A percentile compares a stretch with the other conserved stretches of the same genome.
Conservation (phyloP, 35 echinoderm and acorn worm genomes). For the Holothuria glaberrima region DNA sequence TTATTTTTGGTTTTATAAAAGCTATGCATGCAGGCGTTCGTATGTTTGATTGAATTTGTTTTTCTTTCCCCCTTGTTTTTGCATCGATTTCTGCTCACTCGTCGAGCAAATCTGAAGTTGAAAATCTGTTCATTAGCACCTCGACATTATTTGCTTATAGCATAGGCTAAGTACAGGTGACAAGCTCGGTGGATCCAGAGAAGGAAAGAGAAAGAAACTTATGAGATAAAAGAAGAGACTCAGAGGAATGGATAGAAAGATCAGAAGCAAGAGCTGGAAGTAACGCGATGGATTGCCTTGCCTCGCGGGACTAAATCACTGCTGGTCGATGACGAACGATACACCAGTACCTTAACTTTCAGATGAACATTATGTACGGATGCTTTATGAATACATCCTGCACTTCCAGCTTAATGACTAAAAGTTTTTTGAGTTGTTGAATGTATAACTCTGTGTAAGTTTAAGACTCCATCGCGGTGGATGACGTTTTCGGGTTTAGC, state of each 20-base stretch:
- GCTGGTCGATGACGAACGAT: constrained; percentile 28
- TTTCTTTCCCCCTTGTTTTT: constrained; percentile 35
- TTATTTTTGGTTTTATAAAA: constrained; percentile 25
- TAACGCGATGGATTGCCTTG: constrained; percentile 31
- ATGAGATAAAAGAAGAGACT: neutral
- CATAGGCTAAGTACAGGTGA: constrained; percentile 49
- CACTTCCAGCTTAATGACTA: too few species aligned
- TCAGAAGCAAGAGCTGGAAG: constrained; percentile 22
- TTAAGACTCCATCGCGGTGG: too few species aligned
- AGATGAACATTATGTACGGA: constrained; percentile 4
- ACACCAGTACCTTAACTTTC: constrained; percentile 8
- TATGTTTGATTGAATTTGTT: constrained; percentile 50
- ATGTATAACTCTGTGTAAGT: too few species aligned
- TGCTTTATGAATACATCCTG: neutral
- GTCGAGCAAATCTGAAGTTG: constrained; percentile 17
- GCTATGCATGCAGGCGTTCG: constrained; percentile 56
- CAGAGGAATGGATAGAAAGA: constrained; percentile 6
- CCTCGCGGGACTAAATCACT: constrained; percentile 26
- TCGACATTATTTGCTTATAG: constrained; percentile 48
- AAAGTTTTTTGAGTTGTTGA: too few species aligned
- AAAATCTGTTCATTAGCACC: constrained; percentile 56
- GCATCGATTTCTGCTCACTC: constrained; percentile 54
- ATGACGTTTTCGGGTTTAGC: too few species aligned
- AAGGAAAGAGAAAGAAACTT: neutral
- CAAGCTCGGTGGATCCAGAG: constrained; percentile 17